Percentiles rank a stretch among this genome's conserved stretches.
Conservation (phyloP, 2,113 vertebrate genomes). For the Nothocercus nigrocapillus region DNA sequence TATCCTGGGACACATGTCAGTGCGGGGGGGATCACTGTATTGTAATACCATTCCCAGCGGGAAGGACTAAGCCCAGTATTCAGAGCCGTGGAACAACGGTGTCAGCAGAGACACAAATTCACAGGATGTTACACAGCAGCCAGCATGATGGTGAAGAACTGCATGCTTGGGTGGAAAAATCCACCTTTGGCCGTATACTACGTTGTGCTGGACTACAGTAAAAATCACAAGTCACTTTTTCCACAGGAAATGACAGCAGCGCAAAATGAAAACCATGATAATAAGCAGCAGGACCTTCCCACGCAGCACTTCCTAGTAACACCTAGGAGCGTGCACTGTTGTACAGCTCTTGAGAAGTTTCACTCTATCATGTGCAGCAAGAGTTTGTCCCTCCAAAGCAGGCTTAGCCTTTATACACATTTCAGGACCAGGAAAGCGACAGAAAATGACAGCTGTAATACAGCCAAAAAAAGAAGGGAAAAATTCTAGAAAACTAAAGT, state of each 20-base stretch:
- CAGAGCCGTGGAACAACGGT: not conserved
- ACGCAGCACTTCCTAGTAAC: slow-evolving; percentile 38
- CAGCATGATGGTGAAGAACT: fast-evolving
- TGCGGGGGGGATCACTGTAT: not conserved
- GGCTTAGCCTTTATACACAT: not conserved
- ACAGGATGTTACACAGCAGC: not conserved
- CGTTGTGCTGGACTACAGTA: not conserved
- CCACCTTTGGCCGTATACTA: not conserved
- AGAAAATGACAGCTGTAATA: not conserved
- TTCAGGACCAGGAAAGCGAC: not conserved
- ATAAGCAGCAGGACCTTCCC: slow-evolving; percentile 12
- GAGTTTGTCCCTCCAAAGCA: not conserved
- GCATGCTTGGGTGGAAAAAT: slow-evolving; percentile 6
- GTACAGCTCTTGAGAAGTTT: not conserved
- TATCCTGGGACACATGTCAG: not conserved
- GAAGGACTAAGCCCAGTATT: not conserved
- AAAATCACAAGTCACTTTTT: slow-evolving; percentile 52
- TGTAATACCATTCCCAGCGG: not conserved
- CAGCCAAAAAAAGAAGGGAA: not conserved
- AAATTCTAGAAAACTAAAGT: not conserved
- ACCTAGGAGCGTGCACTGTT: not conserved
- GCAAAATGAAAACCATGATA: slow-evolving; percentile 36
- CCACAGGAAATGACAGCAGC: slow-evolving; percentile 68
- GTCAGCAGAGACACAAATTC: not conserved
- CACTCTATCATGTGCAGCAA: not conserved